Percentiles rank a stretch among this genome's conserved stretches.
These are phyloP conservation scores for Glandiceps talaboti DNA, from an alignment of 53 echinoderm and acorn worm genomes.

Conservation along the genomic window DNA sequence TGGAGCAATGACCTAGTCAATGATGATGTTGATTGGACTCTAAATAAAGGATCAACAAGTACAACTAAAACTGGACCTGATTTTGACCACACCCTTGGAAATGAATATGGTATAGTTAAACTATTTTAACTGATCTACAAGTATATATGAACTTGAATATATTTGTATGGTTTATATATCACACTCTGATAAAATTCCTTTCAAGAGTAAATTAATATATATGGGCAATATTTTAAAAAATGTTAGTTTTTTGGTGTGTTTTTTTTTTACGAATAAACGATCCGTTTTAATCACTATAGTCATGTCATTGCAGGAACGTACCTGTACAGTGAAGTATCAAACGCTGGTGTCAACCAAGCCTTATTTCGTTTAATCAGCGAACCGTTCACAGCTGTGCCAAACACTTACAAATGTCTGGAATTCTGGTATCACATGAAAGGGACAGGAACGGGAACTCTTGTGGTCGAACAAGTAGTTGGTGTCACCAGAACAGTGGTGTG, in stretches of 20 bases:
- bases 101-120: background rate
- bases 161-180: no score
- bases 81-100: background rate
- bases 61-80: background rate
- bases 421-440: background rate
- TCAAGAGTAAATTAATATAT: no score
- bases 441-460: background rate
- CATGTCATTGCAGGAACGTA: background rate
- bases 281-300: no score
- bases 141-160: no score
- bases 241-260: no score
- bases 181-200: no score
- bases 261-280: no score
- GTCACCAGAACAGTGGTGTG: background rate
- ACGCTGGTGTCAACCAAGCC: background rate
- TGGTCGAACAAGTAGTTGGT: background rate
- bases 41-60: background rate
- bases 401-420: background rate
- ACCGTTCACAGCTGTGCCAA: background rate
- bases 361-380: background rate
- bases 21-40: constrained; percentile 56
- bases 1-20: constrained; percentile 15
- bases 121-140: no score
- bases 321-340: background rate
- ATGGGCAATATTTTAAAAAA: no score